phyloP scores from a whole-genome alignment of 2,797 vertebrate genomes.

The Gastrophryne carolinensis region DNA sequence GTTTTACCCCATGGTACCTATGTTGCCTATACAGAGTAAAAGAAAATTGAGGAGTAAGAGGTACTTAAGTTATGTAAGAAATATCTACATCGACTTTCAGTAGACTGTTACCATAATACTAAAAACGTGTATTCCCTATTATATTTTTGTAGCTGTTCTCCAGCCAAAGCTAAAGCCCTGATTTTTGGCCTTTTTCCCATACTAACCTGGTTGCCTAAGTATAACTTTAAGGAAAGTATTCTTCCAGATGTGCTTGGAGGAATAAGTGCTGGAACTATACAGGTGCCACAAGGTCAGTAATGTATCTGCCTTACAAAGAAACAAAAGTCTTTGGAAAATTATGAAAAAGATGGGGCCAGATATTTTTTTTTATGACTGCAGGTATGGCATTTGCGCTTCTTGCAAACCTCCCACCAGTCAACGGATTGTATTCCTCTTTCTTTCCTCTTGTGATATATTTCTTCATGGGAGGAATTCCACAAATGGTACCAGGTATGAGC shows the following conservation, averaged over 20 bases:
- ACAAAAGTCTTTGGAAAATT: background rate
- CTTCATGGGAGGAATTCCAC: slow-evolving; percentile 87
- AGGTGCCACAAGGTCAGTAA: slow-evolving; percentile 86
- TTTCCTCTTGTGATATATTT: slow-evolving; percentile 86
- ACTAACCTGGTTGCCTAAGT: slow-evolving; percentile 85
- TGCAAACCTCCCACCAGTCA: slow-evolving; percentile 87
- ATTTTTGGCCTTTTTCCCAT: slow-evolving; percentile 78
- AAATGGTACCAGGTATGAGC: slow-evolving; percentile 92
- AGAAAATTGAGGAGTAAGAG: too few species aligned
- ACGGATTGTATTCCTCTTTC: slow-evolving; percentile 91
- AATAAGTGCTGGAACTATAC: slow-evolving; percentile 85
- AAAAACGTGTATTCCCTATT: too few species aligned
- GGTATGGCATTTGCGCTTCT: slow-evolving; percentile 90
- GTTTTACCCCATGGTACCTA: too few species aligned
- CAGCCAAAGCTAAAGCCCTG: slow-evolving; percentile 69
- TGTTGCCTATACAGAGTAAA: too few species aligned
- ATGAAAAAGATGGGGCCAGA: background rate
- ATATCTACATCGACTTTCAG: too few species aligned
- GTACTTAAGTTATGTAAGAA: too few species aligned
- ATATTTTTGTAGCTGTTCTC: slow-evolving; percentile 76
- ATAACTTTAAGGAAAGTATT: slow-evolving; percentile 80
- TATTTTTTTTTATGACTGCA: slow-evolving; percentile 55
- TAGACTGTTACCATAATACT: too few species aligned
- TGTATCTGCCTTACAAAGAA: background rate
- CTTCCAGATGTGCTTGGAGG: slow-evolving; percentile 82